phyloP scores from a whole-genome alignment of 1,140 invertebrate genomes.

The Meloidogyne hapla region DNA sequence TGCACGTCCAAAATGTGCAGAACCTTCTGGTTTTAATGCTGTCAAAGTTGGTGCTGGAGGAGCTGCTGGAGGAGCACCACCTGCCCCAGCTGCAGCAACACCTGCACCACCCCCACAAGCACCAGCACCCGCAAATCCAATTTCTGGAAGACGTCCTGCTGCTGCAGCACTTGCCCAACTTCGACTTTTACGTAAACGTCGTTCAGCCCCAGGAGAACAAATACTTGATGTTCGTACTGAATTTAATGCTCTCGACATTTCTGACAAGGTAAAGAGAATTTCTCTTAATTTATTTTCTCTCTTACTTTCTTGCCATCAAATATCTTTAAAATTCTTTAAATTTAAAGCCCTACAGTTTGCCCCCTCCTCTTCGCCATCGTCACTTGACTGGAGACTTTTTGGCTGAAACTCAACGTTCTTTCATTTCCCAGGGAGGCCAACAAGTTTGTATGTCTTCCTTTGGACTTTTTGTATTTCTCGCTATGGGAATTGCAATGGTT shows the following conservation, averaged over 20 bases:
- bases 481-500: constrained; percentile 43
- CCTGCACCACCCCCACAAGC: constrained; percentile 2
- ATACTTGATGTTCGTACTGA: constrained; percentile 60
- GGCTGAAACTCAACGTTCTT: background rate
- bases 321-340: background rate
- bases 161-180: constrained; percentile 49
- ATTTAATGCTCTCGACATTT: constrained; percentile 57
- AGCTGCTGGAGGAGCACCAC: constrained; percentile 27
- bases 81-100: constrained; percentile 34
- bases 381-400: background rate
- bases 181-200: constrained; percentile 56
- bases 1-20: constrained; percentile 59
- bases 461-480: constrained; percentile 53
- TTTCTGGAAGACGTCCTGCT: background rate
- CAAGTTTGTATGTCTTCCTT: constrained; percentile 51
- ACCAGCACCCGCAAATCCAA: background rate
- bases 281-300: too few relatives aligned
- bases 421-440: background rate
- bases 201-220: constrained; percentile 44
- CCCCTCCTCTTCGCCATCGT: constrained; percentile 44
- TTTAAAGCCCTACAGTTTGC: constrained; percentile 29
- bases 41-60: constrained; percentile 46
- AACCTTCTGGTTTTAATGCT: constrained; percentile 61
- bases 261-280: constrained; percentile 29
- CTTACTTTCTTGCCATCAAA: too few relatives aligned